These are phyloP conservation scores for Podiceps cristatus DNA, from an alignment of 2,113 vertebrate species.

Conservation along the genomic window DNA sequence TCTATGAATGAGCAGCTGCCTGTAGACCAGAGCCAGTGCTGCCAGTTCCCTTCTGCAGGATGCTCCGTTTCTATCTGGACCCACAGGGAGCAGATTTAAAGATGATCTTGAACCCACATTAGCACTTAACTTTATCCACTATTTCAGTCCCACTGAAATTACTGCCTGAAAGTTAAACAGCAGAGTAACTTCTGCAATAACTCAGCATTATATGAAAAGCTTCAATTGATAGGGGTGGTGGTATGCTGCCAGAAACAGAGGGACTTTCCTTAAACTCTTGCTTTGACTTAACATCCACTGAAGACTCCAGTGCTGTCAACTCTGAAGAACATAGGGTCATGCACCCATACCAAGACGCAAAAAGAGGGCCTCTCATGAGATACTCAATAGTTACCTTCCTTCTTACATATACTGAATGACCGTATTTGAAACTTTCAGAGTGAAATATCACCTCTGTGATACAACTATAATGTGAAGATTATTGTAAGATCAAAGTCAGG, in stretches of 20 bases:
- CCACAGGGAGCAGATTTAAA: background rate
- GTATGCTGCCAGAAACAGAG: background rate
- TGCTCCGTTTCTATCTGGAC: background rate
- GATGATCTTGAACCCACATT: background rate
- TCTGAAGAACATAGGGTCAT: background rate
- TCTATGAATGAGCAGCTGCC: background rate
- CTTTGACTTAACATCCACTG: slow-evolving; percentile 26
- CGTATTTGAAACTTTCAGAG: background rate
- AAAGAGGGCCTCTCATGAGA: background rate
- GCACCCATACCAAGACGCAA: background rate
- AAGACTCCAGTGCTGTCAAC: background rate
- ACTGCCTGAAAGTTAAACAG: background rate
- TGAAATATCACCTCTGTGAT: background rate
- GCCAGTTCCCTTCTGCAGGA: background rate
- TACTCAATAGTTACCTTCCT: background rate
- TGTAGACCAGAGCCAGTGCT: background rate
- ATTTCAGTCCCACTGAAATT: background rate
- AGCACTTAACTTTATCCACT: background rate
- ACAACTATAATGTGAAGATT: background rate
- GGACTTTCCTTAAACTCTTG: slow-evolving; percentile 48
- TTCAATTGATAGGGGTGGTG: background rate
- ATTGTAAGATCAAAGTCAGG: background rate
- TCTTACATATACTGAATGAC: background rate
- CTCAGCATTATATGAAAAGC: background rate
- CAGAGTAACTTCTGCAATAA: background rate